phyloP scores from a whole-genome alignment of 2,113 vertebrate genomes.

The Varanus salvator region DNA sequence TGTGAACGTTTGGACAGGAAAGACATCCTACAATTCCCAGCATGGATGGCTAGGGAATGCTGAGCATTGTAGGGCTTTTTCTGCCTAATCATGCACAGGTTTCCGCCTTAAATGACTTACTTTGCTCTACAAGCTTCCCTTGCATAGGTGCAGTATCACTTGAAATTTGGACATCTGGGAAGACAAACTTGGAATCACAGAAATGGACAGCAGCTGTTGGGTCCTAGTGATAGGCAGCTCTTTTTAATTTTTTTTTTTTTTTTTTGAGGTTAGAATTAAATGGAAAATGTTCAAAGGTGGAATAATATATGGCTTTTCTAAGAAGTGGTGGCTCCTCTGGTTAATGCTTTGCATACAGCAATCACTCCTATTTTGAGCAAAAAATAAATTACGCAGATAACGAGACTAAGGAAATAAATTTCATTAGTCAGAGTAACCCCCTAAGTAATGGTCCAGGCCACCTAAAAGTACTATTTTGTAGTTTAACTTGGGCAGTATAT shows the following conservation, averaged over 20 bases:
- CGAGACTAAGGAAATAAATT: conserved; percentile 38
- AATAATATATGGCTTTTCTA: conserved; percentile 25
- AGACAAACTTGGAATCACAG: conserved; percentile 75
- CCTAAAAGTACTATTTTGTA: conserved; percentile 39
- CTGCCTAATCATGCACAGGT: no score
- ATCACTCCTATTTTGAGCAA: conserved; percentile 52
- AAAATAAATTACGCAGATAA: conserved; percentile 51
- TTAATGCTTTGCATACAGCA: conserved; percentile 56
- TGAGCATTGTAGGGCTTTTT: not conserved
- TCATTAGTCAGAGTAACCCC: not conserved
- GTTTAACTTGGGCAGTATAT: conserved; percentile 28
- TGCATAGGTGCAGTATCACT: conserved; percentile 26
- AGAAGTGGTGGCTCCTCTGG: conserved; percentile 41
- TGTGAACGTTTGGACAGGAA: no score
- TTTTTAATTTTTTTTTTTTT: not conserved
- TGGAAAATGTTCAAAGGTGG: conserved; percentile 34
- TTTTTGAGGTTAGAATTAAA: conserved; percentile 51
- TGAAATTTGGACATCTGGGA: conserved; percentile 76
- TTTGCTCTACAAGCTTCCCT: not conserved
- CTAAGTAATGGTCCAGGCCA: conserved; percentile 41
- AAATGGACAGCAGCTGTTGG: conserved; percentile 59
- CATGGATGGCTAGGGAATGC: not conserved
- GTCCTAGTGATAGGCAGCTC: conserved; percentile 16
- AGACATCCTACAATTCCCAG: no score
- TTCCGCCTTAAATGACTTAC: conserved; percentile 14